Base-by-base conservation (phyloP, 2,113 vertebrate genomes). In the Poeciliopsis occidentalis region DNA sequence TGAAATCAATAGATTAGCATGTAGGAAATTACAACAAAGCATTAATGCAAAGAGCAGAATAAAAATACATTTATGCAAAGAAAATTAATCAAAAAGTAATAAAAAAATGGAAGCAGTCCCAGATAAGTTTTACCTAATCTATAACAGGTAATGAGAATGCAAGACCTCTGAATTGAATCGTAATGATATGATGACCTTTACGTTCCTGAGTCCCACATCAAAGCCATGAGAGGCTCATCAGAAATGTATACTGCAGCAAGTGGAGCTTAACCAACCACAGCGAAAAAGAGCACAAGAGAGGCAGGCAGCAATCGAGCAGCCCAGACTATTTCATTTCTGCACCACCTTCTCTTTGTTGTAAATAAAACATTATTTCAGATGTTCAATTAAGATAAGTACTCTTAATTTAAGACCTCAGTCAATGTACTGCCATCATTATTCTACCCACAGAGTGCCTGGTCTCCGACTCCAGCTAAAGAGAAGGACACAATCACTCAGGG, bases 331-430 rank as follows among this genome's bases (percentile, higher is more conserved):
- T 89, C 88, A 91, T 92, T 91, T 88, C 88, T 90, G 81, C 86
- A 76, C 88, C 81, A 92, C 88, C 85, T 94, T 94, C 89, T 87
- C 89, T 93, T 91, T 94, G 89, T 94, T 91, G 92, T 91, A 95
- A 96, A 94, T 94, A 95, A 93, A 96, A 94, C 91, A 93, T 94
- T 93, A 95, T 93, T 95, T 95, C 91, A 88, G 87, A 91, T 92
- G 86, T 95, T 95, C 88, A 95, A 92, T 96, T 96, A 96, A 95
- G 95, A 91, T 95, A 95, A 96, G 92, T 94, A 94, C 80, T 67
- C 86, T 95, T 96, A 93, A 95, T 95, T 95, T 95, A 94, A 94
- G 94, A 92, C 84, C 86, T 92, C 91, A 90, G 88, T 93, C 91
- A 88, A 75, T 93, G 87, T 67, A 87, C 80, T 85, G 81, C 90